phyloP scores from a whole-genome alignment of 2,797 vertebrate species.

The Etheostoma perlongum region DNA sequence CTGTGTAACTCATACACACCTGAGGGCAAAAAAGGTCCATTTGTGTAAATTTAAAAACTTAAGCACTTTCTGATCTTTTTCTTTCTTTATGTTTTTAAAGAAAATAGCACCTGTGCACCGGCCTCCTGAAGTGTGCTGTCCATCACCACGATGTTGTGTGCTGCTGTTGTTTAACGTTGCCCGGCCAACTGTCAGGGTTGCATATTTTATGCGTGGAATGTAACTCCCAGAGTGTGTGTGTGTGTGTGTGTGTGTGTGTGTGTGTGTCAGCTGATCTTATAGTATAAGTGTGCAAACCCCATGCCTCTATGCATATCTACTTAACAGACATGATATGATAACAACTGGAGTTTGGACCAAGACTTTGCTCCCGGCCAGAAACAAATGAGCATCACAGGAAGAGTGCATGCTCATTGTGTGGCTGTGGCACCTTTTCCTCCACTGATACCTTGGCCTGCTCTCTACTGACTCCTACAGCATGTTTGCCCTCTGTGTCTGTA shows the following conservation, averaged over 20 bases:
- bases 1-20: constrained; percentile 25
- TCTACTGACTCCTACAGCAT: constrained; percentile 72
- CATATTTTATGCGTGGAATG: constrained; percentile 83
- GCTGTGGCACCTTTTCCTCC: constrained; percentile 40
- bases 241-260: constrained; percentile 42
- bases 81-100: constrained; percentile 72
- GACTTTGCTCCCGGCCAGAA: constrained; percentile 40
- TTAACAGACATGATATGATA: constrained; percentile 35
- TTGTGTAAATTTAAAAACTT: constrained; percentile 55
- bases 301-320: constrained; percentile 30
- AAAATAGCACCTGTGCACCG: constrained; percentile 80
- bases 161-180: constrained; percentile 84
- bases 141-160: constrained; percentile 78
- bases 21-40: constrained; percentile 8
- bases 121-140: constrained; percentile 77
- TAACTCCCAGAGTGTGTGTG: constrained; percentile 72
- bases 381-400: constrained; percentile 35
- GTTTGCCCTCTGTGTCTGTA: constrained; percentile 40
- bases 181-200: constrained; percentile 77
- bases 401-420: constrained; percentile 7
- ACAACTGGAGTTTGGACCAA: constrained; percentile 37
- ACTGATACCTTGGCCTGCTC: constrained; percentile 56
- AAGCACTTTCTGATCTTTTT: constrained; percentile 38
- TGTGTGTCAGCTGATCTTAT: constrained; percentile 67
- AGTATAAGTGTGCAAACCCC: constrained; percentile 55